A percentile compares a stretch with the other conserved stretches of the same genome.
These are phyloP conservation scores for Hoplodrina ambigua DNA, from an alignment of 2,888 invertebrate species.

Conservation along the genomic window DNA sequence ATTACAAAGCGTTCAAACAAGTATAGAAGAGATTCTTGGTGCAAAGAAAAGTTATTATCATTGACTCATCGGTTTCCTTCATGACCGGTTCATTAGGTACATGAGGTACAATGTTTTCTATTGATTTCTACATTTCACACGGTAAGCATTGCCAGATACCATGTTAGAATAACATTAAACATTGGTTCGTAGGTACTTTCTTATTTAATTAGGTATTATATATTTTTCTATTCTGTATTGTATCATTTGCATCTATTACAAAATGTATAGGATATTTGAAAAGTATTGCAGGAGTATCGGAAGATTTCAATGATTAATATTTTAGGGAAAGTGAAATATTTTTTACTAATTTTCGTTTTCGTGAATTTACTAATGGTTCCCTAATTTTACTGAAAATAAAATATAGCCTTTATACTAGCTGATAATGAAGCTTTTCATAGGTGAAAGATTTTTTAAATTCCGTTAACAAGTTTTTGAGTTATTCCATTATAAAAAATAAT, in stretches of 20 bases:
- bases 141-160: conserved; percentile 26
- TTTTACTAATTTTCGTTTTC: no score
- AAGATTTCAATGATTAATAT: no score
- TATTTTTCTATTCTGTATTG: background rate
- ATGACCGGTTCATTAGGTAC: conserved; percentile 22
- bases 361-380: no score
- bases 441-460: no score
- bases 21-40: background rate
- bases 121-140: conserved; percentile 53
- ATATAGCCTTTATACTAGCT: no score
- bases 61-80: conserved; percentile 17
- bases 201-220: no score
- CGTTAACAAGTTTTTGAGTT: no score
- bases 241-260: background rate
- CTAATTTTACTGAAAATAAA: no score
- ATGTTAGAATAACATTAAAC: conserved; percentile 26
- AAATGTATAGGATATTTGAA: conserved; percentile 4
- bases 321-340: no score
- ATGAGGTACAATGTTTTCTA: conserved; percentile 29
- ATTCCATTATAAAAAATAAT: no score
- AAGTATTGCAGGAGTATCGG: background rate
- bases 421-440: no score
- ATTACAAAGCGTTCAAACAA: no score
- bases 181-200: background rate
- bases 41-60: conserved; percentile 6